Evolutionary conservation across 2,797 vertebrate genomes (phyloP), one percentile per base, ranked within the genome.

Genomic region (Molossus molossus): DNA sequence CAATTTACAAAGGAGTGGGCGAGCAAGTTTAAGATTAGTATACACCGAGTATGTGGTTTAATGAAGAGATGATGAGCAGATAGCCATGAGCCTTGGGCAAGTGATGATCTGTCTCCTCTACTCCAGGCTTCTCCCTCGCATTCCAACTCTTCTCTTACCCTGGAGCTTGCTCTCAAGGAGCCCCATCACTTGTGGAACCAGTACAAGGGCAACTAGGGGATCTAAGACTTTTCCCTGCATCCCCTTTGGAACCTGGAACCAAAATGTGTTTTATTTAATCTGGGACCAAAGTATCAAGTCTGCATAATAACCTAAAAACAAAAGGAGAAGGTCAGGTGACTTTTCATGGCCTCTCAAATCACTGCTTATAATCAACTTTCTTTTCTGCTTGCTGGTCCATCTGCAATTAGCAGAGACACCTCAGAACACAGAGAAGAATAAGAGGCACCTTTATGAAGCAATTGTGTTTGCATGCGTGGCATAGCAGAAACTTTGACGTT

Each of bases 281-380:
- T 87, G 45, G 12, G 10, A 65, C 27, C 25, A 13, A 40, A 69
- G 9, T 55, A 83, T 88, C 69, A 48, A 50, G 40, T 79, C 25
- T 75, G 29, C 6, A n/a, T 75, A 64, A 45, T 60, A 92, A 95
- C 14, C 17, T 45, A 83, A 85, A 83, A 79, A 12, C 29, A 85
- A 48, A 92, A 27, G 27, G 12, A 73, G 20, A 65, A 37, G 91
- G 13, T 25, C 55, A 58, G 15, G 5, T 45, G 10, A 27, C 5
- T 70, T 75, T 85, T 90, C 29, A 40, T 23, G 53, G 45, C 40
- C 69, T 77, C 29, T 91, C 55, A 84, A 84, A 81, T 91, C 73
- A 92, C 7, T 76, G 6, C 5, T 27, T 27, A 37, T 6, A 10
- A 55, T 80, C 15, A 53, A 3, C 17, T 69, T 90, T 64, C 20